These are phyloP conservation scores for Drosophila nr. medialis DNA, from an alignment of 2,888 invertebrate genomes.

Conservation along the genomic window DNA sequence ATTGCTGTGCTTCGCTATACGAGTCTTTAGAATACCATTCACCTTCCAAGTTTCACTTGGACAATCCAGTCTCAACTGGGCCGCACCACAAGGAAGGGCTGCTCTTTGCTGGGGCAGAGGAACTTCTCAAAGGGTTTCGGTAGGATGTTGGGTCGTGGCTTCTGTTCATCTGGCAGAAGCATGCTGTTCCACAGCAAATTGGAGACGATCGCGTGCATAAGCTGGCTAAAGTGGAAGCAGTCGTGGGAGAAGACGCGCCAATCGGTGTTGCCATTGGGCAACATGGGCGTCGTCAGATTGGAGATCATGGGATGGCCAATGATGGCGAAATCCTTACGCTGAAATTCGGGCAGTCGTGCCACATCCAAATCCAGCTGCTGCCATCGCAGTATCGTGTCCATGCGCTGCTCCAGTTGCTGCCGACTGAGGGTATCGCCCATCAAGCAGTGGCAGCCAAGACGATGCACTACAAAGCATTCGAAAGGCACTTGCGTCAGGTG, in stretches of 20 bases:
- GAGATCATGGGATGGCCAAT: slow-evolving; percentile 85
- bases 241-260: slow-evolving; percentile 86
- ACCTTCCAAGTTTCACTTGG: neutral
- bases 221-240: slow-evolving; percentile 88
- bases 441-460: slow-evolving; percentile 76
- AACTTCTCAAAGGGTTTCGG: slow-evolving; percentile 56
- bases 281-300: slow-evolving; percentile 79
- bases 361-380: slow-evolving; percentile 86
- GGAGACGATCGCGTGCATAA: slow-evolving; percentile 86
- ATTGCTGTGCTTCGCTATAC: neutral
- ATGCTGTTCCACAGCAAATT: slow-evolving; percentile 87
- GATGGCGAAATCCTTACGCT: slow-evolving; percentile 86
- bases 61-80: slow-evolving; percentile 52
- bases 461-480: slow-evolving; percentile 68
- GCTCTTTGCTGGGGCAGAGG: slow-evolving; percentile 80
- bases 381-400: slow-evolving; percentile 82
- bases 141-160: slow-evolving; percentile 24
- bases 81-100: slow-evolving; percentile 78
- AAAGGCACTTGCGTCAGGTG: slow-evolving; percentile 59
- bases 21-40: neutral
- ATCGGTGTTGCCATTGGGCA: slow-evolving; percentile 84
- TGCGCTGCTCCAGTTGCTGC: slow-evolving; percentile 33
- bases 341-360: slow-evolving; percentile 81
- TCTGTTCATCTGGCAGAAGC: slow-evolving; percentile 85
- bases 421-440: slow-evolving; percentile 58